Percentiles rank a stretch among this genome's conserved stretches.
These are phyloP conservation scores for Ornithoptera priamus DNA, from an alignment of 2,888 invertebrate species.

Conservation along the genomic window DNA sequence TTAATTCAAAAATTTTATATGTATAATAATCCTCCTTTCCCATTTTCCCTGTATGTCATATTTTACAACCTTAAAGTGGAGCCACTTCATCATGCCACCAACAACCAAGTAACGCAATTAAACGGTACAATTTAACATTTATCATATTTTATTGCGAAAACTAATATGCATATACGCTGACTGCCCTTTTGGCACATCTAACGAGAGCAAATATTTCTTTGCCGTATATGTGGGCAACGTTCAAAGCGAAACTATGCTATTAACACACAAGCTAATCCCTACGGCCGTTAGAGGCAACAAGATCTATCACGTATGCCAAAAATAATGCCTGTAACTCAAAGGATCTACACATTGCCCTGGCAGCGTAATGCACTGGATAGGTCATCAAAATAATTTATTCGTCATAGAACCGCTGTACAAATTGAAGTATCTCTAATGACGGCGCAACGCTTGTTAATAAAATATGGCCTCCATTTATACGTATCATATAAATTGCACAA, in stretches of 20 bases:
- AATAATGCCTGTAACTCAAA: slow-evolving; percentile 33
- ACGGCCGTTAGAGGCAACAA: slow-evolving; percentile 24
- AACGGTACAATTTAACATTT: slow-evolving; percentile 16
- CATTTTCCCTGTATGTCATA: background rate
- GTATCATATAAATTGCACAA: slow-evolving; percentile 40
- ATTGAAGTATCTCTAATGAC: slow-evolving; percentile 25
- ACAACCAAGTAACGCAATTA: background rate
- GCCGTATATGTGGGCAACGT: slow-evolving; percentile 19
- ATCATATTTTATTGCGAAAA: slow-evolving; percentile 22
- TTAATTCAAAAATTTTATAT: background rate
- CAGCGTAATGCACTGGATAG: slow-evolving; percentile 30
- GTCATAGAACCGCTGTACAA: slow-evolving; percentile 25
- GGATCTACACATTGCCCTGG: slow-evolving; percentile 30
- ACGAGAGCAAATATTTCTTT: slow-evolving; percentile 27
- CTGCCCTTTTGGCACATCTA: slow-evolving; percentile 28
- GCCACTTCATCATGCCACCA: background rate
- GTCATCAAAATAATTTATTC: slow-evolving; percentile 34
- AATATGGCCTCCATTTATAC: slow-evolving; percentile 33
- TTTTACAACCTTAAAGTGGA: background rate
- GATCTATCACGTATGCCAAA: slow-evolving; percentile 31
- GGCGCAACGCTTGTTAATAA: slow-evolving; percentile 22
- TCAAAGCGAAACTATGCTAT: slow-evolving; percentile 29
- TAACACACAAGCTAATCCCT: slow-evolving; percentile 28
- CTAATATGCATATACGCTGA: slow-evolving; percentile 17
- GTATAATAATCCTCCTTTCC: background rate